Evolutionary conservation across 2,888 invertebrate genomes (phyloP).

Genomic region (Catonia carolina): DNA sequence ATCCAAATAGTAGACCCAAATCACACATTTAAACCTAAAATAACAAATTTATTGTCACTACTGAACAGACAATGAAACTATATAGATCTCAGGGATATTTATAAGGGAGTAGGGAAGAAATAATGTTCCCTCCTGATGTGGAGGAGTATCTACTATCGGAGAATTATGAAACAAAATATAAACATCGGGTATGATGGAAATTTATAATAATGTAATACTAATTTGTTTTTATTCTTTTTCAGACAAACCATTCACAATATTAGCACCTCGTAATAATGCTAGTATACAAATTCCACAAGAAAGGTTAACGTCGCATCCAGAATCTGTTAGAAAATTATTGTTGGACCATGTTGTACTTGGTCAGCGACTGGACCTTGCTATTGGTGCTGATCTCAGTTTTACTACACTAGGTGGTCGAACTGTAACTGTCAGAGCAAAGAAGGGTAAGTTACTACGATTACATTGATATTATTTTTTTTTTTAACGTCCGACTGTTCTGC

Average conservation of each 20-base stretch:
- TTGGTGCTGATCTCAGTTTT: constrained; percentile 45
- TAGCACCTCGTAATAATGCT: constrained; percentile 51
- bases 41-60: too few species aligned
- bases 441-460: constrained; percentile 35
- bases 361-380: constrained; percentile 46
- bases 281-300: constrained; percentile 43
- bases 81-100: too few species aligned
- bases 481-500: too few species aligned
- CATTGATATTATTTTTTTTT: neutral
- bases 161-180: too few species aligned
- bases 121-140: too few species aligned
- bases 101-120: too few species aligned
- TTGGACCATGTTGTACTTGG: constrained; percentile 55
- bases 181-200: too few species aligned
- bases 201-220: neutral
- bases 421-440: constrained; percentile 40
- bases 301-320: constrained; percentile 44
- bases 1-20: too few species aligned
- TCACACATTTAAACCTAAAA: too few species aligned
- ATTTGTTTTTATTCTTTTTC: constrained; percentile 36
- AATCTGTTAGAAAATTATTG: constrained; percentile 51
- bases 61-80: too few species aligned
- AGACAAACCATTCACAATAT: constrained; percentile 55
- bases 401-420: constrained; percentile 46
- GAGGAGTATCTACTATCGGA: too few species aligned